phyloP scores from a whole-genome alignment of 2,888 invertebrate species.

The Andrena fulva region DNA sequence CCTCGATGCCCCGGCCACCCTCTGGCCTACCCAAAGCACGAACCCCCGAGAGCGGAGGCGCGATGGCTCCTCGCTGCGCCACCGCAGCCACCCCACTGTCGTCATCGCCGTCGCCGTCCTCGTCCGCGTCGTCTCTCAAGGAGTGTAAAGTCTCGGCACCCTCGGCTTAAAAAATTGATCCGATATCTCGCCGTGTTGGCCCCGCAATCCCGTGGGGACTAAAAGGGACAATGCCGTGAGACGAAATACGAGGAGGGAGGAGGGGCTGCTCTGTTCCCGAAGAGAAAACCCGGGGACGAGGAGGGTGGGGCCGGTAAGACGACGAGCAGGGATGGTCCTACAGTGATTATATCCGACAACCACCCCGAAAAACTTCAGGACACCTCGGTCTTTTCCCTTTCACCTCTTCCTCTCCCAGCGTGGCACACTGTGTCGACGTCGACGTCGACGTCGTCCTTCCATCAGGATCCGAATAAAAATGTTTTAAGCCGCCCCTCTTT shows the following conservation, averaged over 20 bases:
- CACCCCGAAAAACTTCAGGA: slow-evolving; percentile 76
- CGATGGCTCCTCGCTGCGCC: slow-evolving; percentile 49
- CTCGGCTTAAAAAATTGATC: slow-evolving; percentile 85
- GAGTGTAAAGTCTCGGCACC: slow-evolving; percentile 84
- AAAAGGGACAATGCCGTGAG: slow-evolving; percentile 82
- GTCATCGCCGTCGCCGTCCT: slow-evolving; percentile 41
- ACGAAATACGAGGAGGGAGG: slow-evolving; percentile 74
- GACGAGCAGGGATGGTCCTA: slow-evolving; percentile 65
- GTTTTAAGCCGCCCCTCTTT: slow-evolving; percentile 76
- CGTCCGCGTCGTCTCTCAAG: slow-evolving; percentile 76
- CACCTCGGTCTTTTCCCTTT: slow-evolving; percentile 65
- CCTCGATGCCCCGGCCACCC: slow-evolving; percentile 30
- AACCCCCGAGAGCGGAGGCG: slow-evolving; percentile 56
- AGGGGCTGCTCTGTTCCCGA: slow-evolving; percentile 48
- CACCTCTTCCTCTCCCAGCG: slow-evolving; percentile 31
- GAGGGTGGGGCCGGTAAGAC: slow-evolving; percentile 55
- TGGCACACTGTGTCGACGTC: slow-evolving; percentile 55
- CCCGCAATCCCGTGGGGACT: slow-evolving; percentile 81
- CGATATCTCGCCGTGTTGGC: slow-evolving; percentile 84
- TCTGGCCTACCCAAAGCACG: slow-evolving; percentile 33
- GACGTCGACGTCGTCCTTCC: slow-evolving; percentile 61
- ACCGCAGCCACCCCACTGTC: slow-evolving; percentile 43
- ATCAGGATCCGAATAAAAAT: slow-evolving; percentile 78
- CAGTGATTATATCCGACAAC: slow-evolving; percentile 83
- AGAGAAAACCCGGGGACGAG: slow-evolving; percentile 58